Base-by-base conservation (phyloP, 1,140 invertebrate species). In the Ostrea edulis region DNA sequence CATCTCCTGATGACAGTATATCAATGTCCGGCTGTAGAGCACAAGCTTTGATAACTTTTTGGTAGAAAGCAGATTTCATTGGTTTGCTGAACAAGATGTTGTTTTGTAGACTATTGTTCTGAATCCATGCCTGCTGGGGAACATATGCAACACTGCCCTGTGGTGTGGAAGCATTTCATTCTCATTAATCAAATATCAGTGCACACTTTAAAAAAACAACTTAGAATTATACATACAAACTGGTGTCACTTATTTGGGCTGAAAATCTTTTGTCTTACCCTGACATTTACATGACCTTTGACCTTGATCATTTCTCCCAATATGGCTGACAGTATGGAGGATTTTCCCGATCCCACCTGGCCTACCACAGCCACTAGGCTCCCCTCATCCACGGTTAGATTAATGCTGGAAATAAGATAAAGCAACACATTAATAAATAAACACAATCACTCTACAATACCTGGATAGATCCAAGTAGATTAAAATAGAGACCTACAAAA, bases 71-170 rank as follows among this genome's bases (percentile, higher is more conserved):
- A 44, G 91, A 81, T 83, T 96, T 95, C 88, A 94, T 95, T 0
- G 92, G 85, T 85, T 94, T 92, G 9, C 96, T 96, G 93, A 97
- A 97, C 25, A 96, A 84, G 82, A 97, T 96, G 91, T 97, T 97
- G 58, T 97, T 96, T 87, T 95, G 95, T 0, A 97, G 90, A 4
- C 96, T 96, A 0, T 95, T 95, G 93, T 97, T 97, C 84, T 96
- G 93, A 62, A 97, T 96, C 95, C 96, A 96, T 9, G 98, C 96
- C 85, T 96, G 96, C 93, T 98, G 98, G 0, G 97, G 96, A 5
- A 97, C 97, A 93, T 97, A 98, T 5, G 97, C 97, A 52, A 93
- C 52, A 44, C 91, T 88, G 65, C 94, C 94, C 94, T 94, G 35
- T 12, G 86, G 44, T 81, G 25, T 22, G 25, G 44, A 51, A 14